phyloP scores from a whole-genome alignment of 2,113 vertebrate genomes.

The Engraulis encrasicolus region DNA sequence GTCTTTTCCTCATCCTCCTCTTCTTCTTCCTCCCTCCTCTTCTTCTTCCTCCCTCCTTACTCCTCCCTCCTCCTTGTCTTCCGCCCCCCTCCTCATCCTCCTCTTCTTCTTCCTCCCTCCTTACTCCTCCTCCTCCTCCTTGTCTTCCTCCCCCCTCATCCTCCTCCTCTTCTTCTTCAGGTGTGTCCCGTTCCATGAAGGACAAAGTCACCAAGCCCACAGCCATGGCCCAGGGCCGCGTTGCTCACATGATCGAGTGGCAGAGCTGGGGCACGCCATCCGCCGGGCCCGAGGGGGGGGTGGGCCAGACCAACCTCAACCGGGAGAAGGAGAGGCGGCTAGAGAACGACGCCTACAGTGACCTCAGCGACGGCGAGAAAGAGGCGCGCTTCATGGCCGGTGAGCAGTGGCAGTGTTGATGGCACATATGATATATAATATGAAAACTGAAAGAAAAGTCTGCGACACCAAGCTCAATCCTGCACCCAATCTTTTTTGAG shows the following conservation, averaged over 20 bases:
- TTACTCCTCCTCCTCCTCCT: constrained; percentile 3
- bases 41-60: constrained; percentile 40
- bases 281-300: constrained; percentile 64
- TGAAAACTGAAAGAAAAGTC: too few species aligned
- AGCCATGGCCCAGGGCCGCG: constrained; percentile 93
- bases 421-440: too few species aligned
- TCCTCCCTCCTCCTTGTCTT: too few species aligned
- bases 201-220: constrained; percentile 98
- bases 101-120: constrained; percentile 39
- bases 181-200: constrained; percentile 94
- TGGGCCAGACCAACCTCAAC: constrained; percentile 79
- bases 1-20: background rate
- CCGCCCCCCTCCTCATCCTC: too few species aligned
- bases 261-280: constrained; percentile 91
- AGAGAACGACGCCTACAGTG: constrained; percentile 92
- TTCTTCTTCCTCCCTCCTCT: constrained; percentile 33
- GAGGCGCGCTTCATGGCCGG: constrained; percentile 96
- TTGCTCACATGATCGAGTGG: constrained; percentile 99
- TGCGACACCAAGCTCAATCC: too few species aligned
- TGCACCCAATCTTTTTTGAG: too few species aligned
- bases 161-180: constrained; percentile 63
- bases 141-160: constrained; percentile 36
- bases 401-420: constrained; percentile 55
- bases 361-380: constrained; percentile 96
- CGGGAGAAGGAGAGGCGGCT: constrained; percentile 84